phyloP scores from a whole-genome alignment of 2,113 vertebrate species.

The Zapus hudsonius region DNA sequence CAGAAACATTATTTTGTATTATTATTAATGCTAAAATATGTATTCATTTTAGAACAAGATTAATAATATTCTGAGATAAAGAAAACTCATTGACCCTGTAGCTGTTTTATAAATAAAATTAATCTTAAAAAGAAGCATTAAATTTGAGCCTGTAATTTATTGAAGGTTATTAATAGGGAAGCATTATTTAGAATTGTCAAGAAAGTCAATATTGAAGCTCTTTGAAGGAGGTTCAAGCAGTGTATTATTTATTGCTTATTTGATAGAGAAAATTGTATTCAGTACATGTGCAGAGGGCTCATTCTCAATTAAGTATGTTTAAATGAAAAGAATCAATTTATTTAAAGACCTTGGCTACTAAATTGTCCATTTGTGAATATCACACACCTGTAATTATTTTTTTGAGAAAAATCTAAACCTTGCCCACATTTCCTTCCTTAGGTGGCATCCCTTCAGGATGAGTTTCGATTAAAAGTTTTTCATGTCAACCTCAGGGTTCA shows the following conservation, averaged over 20 bases:
- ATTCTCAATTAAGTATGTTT: slow-evolving; percentile 40
- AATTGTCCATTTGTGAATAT: slow-evolving; percentile 25
- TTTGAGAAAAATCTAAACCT: slow-evolving; percentile 17
- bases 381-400: slow-evolving; percentile 25
- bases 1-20: not conserved
- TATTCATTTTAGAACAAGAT: not conserved
- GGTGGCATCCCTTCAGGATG: not conserved
- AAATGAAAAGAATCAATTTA: slow-evolving; percentile 41
- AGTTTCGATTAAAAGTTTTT: not conserved
- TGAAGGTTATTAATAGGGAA: slow-evolving; percentile 72
- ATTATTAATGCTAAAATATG: slow-evolving; percentile 46
- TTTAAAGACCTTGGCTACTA: slow-evolving; percentile 15
- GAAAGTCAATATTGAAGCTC: slow-evolving; percentile 78
- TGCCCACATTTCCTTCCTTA: not conserved
- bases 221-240: not conserved
- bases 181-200: slow-evolving; percentile 64
- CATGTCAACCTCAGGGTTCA: not conserved
- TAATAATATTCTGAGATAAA: slow-evolving; percentile 67
- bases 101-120: slow-evolving; percentile 53
- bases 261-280: slow-evolving; percentile 26
- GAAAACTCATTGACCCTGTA: slow-evolving; percentile 35
- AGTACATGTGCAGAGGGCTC: not conserved
- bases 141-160: slow-evolving; percentile 21
- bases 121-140: slow-evolving; percentile 62
- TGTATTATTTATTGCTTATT: slow-evolving; percentile 28